Percentiles rank a stretch among this genome's conserved stretches.
phyloP scores from a whole-genome alignment of 2,113 vertebrate species.

The Cavia aperea region DNA sequence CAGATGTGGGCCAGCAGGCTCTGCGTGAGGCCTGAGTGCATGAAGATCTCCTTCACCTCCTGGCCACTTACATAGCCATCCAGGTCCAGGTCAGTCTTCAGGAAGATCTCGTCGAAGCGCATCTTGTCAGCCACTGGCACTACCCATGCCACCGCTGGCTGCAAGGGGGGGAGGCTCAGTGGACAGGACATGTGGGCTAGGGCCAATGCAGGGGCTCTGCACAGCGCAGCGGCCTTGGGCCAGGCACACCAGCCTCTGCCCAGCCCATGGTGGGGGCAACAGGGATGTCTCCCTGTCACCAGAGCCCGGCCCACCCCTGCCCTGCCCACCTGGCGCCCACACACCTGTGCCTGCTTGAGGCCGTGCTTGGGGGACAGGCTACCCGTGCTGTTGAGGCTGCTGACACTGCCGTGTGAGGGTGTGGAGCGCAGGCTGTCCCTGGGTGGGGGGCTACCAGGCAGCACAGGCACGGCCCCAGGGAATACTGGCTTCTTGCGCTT shows the following conservation, averaged over 20 bases:
- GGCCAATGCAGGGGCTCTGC: neutral
- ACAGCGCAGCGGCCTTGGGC: neutral
- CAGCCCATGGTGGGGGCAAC: neutral
- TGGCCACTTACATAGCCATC: conserved; percentile 95
- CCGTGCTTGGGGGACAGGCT: conserved; percentile 94
- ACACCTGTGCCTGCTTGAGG: conserved; percentile 87
- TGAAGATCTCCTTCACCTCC: conserved; percentile 98
- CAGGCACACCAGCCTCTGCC: neutral
- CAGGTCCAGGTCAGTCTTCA: conserved; percentile 93
- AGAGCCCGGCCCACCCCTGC: no score
- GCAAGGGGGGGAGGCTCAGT: neutral
- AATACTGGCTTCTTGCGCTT: conserved; percentile 91
- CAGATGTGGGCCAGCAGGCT: conserved; percentile 94
- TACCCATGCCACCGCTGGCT: conserved; percentile 89
- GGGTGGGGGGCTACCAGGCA: conserved; percentile 91
- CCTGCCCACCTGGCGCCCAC: no score
- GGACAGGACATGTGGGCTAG: neutral
- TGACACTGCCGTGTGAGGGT: conserved; percentile 92
- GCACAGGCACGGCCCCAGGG: conserved; percentile 81
- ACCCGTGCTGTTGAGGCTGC: conserved; percentile 89
- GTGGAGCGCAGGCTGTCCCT: conserved; percentile 95
- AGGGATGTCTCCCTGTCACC: neutral
- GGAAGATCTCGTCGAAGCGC: conserved; percentile 94
- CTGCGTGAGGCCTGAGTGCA: conserved; percentile 95
- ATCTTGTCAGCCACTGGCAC: conserved; percentile 88